Evolutionary conservation across 2,888 invertebrate species (phyloP), one percentile per base, ranked within the genome.

Genomic region (Papilio elwesi): DNA sequence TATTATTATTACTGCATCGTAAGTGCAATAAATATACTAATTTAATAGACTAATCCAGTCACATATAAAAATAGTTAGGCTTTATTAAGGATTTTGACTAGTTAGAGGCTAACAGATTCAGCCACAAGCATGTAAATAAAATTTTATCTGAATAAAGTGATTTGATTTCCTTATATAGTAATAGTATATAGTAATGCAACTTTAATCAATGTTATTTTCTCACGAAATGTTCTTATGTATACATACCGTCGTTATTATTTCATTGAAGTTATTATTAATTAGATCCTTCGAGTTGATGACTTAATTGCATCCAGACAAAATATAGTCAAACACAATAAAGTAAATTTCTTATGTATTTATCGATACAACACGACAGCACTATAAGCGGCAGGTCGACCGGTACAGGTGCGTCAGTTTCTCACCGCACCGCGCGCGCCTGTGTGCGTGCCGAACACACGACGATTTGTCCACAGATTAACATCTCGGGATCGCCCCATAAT

Each of bases 391-490:
- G 82, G 83, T 87, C 85, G 85, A 87, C 87, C 87, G 84, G 86
- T 91, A 91, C 93, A 93, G 93, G 93, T 93, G 93, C 90, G 88
- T 86, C 83, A 79, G 87, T 86, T 92, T 93, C 92, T 92, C 92
- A 92, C 90, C 87, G 86, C 79, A 74, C 74, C 47, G 68, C 74
- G 76, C 77, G 78, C 74, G 78, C 71, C 71, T 78, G 78, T 77
- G 75, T 75, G 77, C 64, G 77, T 74, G 74, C 15, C 78, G 82
- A 84, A 85, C 85, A 87, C 85, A 85, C 83, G 82, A 78, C 84
- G 87, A 90, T 90, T 89, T 89, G 89, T 89, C 90, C 75, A 73
- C 74, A 80, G 81, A 83, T 83, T 79, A 78, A 77, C 78, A 82
- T 84, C 82, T 79, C 52, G 66, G 75, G 78, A 79, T 78, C 68